phyloP scores from a whole-genome alignment of 2,888 invertebrate genomes.

The Iphiclides podalirius region DNA sequence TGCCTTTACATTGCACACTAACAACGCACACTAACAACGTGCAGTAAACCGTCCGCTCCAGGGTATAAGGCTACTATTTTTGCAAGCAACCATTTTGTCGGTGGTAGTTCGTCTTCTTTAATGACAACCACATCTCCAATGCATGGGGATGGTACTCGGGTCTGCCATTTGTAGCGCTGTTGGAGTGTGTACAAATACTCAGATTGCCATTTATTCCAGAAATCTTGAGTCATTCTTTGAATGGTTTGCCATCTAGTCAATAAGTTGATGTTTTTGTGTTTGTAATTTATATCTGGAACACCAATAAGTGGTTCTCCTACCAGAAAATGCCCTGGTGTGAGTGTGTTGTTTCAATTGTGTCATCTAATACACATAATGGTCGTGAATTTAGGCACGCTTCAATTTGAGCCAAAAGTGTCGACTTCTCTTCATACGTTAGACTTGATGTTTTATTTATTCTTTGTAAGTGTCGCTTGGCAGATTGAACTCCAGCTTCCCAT shows the following conservation, averaged over 20 bases:
- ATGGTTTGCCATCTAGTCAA: background rate
- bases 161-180: too few relatives aligned
- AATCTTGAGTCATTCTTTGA: background rate
- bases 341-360: conserved; percentile 27
- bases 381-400: conserved; percentile 31
- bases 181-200: conserved; percentile 23
- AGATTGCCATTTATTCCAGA: background rate
- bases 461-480: conserved; percentile 16
- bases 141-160: too few relatives aligned
- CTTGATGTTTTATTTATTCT: background rate
- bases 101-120: conserved; percentile 27
- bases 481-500: conserved; percentile 32
- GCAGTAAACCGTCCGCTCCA: too few relatives aligned
- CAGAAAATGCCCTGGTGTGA: conserved; percentile 15
- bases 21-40: too few relatives aligned
- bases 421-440: conserved; percentile 27
- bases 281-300: conserved; percentile 22
- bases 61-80: conserved; percentile 27
- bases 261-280: background rate
- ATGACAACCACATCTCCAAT: conserved; percentile 21
- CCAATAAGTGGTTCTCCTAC: conserved; percentile 29
- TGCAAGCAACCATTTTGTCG: conserved; percentile 28
- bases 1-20: conserved; percentile 29
- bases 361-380: conserved; percentile 23
- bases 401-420: conserved; percentile 27